These are phyloP conservation scores for Entomyzon cyanotis DNA, from an alignment of 2,113 vertebrate species.

Conservation along the genomic window DNA sequence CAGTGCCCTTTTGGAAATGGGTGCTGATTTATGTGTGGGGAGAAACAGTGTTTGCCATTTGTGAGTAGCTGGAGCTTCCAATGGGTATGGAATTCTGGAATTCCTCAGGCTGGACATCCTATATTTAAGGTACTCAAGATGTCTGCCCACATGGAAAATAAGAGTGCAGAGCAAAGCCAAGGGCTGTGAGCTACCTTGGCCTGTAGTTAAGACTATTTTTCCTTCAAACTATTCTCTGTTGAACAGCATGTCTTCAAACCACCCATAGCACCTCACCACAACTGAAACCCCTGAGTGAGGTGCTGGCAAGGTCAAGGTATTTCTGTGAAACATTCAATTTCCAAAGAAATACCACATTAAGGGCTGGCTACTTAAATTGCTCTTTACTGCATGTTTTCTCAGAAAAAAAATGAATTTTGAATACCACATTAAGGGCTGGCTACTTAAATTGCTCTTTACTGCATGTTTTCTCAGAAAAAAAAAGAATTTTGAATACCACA, in stretches of 20 bases:
- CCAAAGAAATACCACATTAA: background rate
- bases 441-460: constrained; percentile 28
- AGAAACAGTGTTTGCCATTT: background rate
- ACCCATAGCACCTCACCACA: background rate
- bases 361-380: background rate
- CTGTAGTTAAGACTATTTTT: background rate
- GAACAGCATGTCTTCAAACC: background rate
- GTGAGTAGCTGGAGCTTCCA: background rate
- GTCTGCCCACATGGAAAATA: background rate
- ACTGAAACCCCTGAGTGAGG: background rate
- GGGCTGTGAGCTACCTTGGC: background rate
- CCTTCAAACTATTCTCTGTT: background rate
- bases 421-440: background rate
- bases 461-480: constrained; percentile 44
- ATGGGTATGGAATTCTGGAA: background rate
- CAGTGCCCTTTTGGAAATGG: fast-evolving
- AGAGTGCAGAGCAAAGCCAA: background rate
- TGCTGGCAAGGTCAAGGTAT: background rate
- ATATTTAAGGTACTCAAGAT: background rate
- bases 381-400: constrained; percentile 50
- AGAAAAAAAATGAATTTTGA: constrained; percentile 38
- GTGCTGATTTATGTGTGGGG: background rate
- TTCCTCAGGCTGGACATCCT: background rate
- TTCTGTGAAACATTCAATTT: background rate
- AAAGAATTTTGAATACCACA: background rate